Evolutionary conservation across 2,797 vertebrate genomes (phyloP), one percentile per base, ranked within the genome.

Genomic region (Chaunax sp.): DNA sequence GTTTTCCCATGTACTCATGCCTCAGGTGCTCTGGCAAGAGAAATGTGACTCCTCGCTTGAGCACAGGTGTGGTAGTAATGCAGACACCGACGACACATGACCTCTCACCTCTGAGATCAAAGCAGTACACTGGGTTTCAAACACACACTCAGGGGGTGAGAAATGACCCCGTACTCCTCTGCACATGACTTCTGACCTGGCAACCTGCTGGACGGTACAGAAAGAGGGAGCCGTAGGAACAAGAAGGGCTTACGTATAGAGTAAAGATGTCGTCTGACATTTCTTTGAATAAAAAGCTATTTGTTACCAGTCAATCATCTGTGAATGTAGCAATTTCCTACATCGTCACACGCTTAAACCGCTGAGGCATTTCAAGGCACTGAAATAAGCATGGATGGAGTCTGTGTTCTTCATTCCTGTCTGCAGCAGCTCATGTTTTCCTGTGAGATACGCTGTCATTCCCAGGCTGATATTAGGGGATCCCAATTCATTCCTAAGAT

Each of bases 401-500:
- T n/a, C 52, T 47, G 14, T 19, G 19, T 38, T 53, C 28, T 63
- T 59, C 18, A 30, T 52, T 54, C 40, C 3, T 60, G 46, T 79
- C 69, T 60, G 52, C 18, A 56, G 54, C 54, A 58, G 59, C 63
- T 59, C 62, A 51, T 65, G 60, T 64, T 82, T 46, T 69, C 45
- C 52, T 65, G 55, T 20, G 55, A 77, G 61, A 80, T 54, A 70
- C 68, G 63, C 70, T 41, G 78, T 64, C 63, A 52, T 84, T 81
- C 71, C 64, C 38, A 49, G 60, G 63, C 69, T 83, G 83, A 89
- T 89, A 87, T 75, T 65, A 14, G 44, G 46, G 72, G 78, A 84
- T 81, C 79, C 70, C 72, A 50, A 35, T 76, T 88, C 82, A 87
- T 89, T 87, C 83, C 82, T 78, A 45, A 67, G 63, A 60, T 76